Conservation (phyloP, 2,888 invertebrate genomes). For the Portevinia maculata region DNA sequence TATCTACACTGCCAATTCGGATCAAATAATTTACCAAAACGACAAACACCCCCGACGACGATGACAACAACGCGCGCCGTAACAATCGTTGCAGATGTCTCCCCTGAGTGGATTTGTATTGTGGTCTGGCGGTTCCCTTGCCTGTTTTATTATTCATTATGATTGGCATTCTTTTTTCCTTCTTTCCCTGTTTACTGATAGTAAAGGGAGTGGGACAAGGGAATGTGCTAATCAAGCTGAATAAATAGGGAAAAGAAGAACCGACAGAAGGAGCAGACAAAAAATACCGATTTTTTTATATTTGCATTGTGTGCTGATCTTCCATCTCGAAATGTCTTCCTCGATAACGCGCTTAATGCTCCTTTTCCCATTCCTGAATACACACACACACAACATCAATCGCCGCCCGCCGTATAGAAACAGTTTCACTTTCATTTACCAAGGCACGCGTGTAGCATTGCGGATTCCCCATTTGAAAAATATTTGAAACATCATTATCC, state of each 20-base stretch:
- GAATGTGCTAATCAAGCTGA: slow-evolving; percentile 24
- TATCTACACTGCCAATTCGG: slow-evolving; percentile 23
- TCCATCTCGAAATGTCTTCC: slow-evolving; percentile 24
- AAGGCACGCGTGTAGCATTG: slow-evolving; percentile 46
- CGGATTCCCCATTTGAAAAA: slow-evolving; percentile 35
- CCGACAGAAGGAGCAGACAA: no score
- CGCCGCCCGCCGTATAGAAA: background rate
- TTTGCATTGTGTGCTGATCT: background rate
- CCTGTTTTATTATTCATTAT: slow-evolving; percentile 40
- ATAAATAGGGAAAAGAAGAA: slow-evolving; percentile 10
- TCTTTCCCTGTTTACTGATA: slow-evolving; percentile 10
- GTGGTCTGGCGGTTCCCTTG: slow-evolving; percentile 10
- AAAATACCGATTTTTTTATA: slow-evolving; percentile 10
- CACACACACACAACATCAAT: background rate
- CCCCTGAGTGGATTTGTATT: slow-evolving; percentile 1
- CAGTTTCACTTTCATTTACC: slow-evolving; percentile 57
- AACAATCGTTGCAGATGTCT: background rate
- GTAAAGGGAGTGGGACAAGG: background rate
- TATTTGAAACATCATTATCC: slow-evolving; percentile 33
- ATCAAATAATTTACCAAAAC: slow-evolving; percentile 49
- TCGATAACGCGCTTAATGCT: slow-evolving; percentile 1
- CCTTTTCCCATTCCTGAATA: background rate
- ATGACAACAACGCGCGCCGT: background rate
- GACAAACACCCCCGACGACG: background rate
- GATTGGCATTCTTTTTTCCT: slow-evolving; percentile 25